Evolutionary conservation across 2,888 invertebrate genomes (phyloP).

Genomic region (Melieria picta): DNA sequence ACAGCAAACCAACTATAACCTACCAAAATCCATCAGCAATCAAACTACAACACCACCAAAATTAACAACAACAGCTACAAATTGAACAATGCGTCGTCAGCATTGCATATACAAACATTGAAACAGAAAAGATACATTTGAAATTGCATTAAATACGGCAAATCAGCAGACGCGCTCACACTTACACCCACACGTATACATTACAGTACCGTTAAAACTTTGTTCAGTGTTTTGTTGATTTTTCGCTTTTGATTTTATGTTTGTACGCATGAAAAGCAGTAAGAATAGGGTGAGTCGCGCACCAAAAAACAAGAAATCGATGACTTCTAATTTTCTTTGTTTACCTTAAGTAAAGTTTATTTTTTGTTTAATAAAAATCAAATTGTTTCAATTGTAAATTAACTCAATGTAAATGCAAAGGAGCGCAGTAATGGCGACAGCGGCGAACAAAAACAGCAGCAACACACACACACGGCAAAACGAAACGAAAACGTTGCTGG

Average conservation of each 20-base stretch:
- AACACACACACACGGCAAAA: conserved; percentile 23
- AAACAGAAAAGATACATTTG: neutral
- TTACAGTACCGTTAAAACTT: neutral
- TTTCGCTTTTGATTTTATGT: conserved; percentile 2
- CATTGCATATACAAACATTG: neutral
- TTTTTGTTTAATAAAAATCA: no score
- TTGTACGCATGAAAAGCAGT: neutral
- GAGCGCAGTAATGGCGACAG: conserved; percentile 14
- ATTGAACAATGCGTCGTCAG: conserved; percentile 11
- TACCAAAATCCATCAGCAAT: neutral
- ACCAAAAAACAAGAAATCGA: no score
- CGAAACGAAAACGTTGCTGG: neutral
- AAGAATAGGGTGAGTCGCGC: no score
- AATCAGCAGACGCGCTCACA: neutral
- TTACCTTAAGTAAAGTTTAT: no score
- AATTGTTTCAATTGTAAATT: no score
- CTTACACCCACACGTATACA: neutral
- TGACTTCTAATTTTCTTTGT: no score
- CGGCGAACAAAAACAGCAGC: conserved; percentile 13
- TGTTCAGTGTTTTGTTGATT: conserved; percentile 1
- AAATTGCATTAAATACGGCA: conserved; percentile 6
- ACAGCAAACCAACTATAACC: neutral
- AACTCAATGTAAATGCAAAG: no score
- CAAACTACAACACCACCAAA: conserved; percentile 7
- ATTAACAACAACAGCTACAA: conserved; percentile 17